A percentile compares a stretch with the other conserved stretches of the same genome.
phyloP scores from a whole-genome alignment of 2,113 vertebrate genomes.

The Sialia sialis region DNA sequence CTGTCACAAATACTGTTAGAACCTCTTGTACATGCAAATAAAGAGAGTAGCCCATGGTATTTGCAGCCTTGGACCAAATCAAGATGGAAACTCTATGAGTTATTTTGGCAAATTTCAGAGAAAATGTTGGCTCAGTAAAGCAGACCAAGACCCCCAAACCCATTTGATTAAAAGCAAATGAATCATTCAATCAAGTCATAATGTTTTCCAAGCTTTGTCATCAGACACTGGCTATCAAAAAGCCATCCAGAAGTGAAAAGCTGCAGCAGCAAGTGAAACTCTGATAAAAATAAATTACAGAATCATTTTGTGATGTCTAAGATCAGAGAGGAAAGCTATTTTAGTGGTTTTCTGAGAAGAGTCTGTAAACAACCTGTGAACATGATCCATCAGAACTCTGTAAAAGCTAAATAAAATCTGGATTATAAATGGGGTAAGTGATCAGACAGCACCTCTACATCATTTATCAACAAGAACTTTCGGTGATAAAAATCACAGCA shows the following conservation, averaged over 20 bases:
- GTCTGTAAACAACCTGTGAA: not conserved
- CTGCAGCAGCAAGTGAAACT: not conserved
- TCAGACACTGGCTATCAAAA: not conserved
- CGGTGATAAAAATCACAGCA: not conserved
- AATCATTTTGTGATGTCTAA: not conserved
- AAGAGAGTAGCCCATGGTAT: not conserved
- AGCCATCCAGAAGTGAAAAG: not conserved
- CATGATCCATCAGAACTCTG: not conserved
- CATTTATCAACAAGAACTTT: not conserved
- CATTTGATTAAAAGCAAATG: not conserved
- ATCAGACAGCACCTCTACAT: not conserved
- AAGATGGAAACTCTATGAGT: not conserved
- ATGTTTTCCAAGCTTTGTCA: not conserved
- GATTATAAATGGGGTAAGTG: not conserved
- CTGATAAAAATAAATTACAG: not conserved
- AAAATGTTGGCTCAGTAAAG: not conserved
- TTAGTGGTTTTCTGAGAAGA: not conserved
- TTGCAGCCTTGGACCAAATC: not conserved
- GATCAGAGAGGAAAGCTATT: not conserved
- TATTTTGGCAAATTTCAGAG: not conserved
- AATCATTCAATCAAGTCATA: not conserved
- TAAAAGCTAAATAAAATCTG: not conserved
- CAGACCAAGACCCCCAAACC: not conserved
- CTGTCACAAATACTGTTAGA: not conserved
- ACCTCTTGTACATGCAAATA: not conserved